Evolutionary conservation across 2,113 vertebrate genomes (phyloP), one percentile per base, ranked within the genome.

Genomic region (Eidolon helvum): DNA sequence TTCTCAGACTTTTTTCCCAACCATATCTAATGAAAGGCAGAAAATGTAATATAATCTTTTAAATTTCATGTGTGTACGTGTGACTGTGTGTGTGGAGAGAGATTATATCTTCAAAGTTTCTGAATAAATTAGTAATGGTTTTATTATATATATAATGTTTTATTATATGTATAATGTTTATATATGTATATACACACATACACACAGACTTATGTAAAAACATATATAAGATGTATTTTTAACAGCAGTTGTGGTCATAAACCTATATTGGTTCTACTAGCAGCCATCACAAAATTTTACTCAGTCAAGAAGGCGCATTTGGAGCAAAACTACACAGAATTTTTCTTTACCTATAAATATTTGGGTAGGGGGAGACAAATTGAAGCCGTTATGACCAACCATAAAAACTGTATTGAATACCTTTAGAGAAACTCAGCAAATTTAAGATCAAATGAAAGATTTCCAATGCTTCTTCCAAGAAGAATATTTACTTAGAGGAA

Each of bases 371-470:
- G 7, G 50, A 2, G 21, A 24, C 33, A 35, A 6, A 53, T 10
- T 40, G 3, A 80, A 80, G 9, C 0, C 3, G 33, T 71, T 28
- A 82, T 48, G 40, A 57, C 18, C 9, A 90, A 84, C 19, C 33
- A 89, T 35, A 65, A 95, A 92, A 65, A 63, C 79, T 43, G 77
- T 68, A 86, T 35, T 72, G 24, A 80, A 45, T 55, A 87, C 7
- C 7, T 53, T 79, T 88, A 57, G 35, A 96, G 38, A 65, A 74
- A 0, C 40, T 50, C 57, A 59, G 19, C 35, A 84, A 55, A 75
- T n/a, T 87, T 91, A 80, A 80, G 2, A 28, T 72, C 28, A 78
- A 1, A 2, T 22, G 0, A 92, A 91, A 71, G 12, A 85, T 78
- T 77, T 38, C 15, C 82, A 86, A 68, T 55, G 6, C 11, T 61